A percentile compares a stretch with the other conserved stretches of the same genome.
Evolutionary conservation across 2,888 invertebrate genomes (phyloP).

Genomic region (Neoscelio sp.): DNA sequence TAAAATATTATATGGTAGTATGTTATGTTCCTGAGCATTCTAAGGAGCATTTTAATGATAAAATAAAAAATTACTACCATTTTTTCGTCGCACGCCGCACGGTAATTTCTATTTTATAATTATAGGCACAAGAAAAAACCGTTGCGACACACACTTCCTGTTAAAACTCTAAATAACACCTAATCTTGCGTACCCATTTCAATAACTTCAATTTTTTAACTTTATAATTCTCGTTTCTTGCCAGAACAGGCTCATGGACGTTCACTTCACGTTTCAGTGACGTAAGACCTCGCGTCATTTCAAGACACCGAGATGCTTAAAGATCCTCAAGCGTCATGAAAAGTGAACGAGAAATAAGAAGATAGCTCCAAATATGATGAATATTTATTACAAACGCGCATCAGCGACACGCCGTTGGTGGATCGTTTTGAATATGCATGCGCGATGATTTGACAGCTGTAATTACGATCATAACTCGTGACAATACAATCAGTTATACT

Average conservation of each 20-base stretch:
- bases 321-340: slow-evolving; percentile 16
- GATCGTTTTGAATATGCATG: slow-evolving; percentile 5
- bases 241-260: slow-evolving; percentile 48
- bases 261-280: slow-evolving; percentile 41
- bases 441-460: neutral
- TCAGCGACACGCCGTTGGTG: slow-evolving; percentile 1
- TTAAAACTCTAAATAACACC: neutral
- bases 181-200: slow-evolving; percentile 5
- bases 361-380: slow-evolving; percentile 19
- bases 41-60: no score
- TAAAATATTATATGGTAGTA: no score
- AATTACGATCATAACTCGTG: no score
- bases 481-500: no score
- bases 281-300: slow-evolving; percentile 42
- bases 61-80: slow-evolving; percentile 1
- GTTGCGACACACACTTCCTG: neutral
- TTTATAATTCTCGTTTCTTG: slow-evolving; percentile 1
- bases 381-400: slow-evolving; percentile 33
- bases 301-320: slow-evolving; percentile 11
- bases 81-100: neutral
- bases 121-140: neutral
- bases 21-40: no score
- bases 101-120: neutral
- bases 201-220: slow-evolving; percentile 33
- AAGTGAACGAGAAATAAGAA: slow-evolving; percentile 14